These are phyloP conservation scores for Iselma pallidipennis DNA, from an alignment of 2,888 invertebrate genomes.

Conservation along the genomic window DNA sequence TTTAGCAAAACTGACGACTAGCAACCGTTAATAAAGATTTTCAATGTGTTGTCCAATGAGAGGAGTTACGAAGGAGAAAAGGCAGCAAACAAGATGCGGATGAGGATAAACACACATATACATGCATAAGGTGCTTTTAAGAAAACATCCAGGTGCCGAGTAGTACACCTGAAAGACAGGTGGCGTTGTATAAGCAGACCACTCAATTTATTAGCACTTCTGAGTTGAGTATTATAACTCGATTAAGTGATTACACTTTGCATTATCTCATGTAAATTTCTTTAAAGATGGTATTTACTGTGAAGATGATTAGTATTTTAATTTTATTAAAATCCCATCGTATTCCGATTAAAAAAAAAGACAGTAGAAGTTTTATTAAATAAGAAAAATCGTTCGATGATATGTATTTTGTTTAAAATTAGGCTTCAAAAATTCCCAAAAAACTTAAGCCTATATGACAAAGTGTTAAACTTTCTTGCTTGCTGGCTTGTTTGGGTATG, in stretches of 20 bases:
- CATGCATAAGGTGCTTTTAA: background rate
- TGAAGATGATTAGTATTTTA: too few species aligned
- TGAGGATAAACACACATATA: background rate
- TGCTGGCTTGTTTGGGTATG: background rate
- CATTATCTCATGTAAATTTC: background rate
- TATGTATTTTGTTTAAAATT: too few species aligned
- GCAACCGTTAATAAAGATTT: too few species aligned
- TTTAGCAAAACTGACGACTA: too few species aligned
- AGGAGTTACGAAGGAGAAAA: background rate
- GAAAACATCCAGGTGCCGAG: slow-evolving; percentile 30
- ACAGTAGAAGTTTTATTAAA: too few species aligned
- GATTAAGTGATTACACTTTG: slow-evolving; percentile 31
- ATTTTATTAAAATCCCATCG: too few species aligned
- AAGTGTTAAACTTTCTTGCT: background rate
- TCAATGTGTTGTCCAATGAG: background rate
- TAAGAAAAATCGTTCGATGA: too few species aligned
- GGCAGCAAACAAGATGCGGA: too few species aligned
- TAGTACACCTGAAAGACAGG: slow-evolving; percentile 45
- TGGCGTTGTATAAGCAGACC: slow-evolving; percentile 39
- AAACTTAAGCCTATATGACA: too few species aligned
- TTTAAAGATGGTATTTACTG: background rate
- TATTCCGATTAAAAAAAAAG: too few species aligned
- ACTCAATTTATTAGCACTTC: slow-evolving; percentile 41
- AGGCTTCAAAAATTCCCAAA: too few species aligned
- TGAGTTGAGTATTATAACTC: slow-evolving; percentile 38